phyloP scores from a whole-genome alignment of 1,140 invertebrate species.

The Arion vulgaris region DNA sequence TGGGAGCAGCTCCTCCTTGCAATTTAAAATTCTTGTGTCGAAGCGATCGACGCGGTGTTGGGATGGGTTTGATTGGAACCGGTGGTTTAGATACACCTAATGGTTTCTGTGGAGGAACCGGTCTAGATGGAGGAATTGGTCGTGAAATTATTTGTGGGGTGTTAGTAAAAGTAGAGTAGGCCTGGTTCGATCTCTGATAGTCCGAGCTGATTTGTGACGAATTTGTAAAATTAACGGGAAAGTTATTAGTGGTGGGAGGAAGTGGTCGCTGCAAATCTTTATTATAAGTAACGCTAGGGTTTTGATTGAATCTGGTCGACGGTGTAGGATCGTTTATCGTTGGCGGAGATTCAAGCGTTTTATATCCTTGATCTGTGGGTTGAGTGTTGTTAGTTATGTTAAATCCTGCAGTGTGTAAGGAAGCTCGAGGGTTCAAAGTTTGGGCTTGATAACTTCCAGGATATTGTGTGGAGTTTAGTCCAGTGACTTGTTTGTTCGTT shows the following conservation, averaged over 20 bases:
- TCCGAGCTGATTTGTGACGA: not conserved
- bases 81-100: not conserved
- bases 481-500: not conserved
- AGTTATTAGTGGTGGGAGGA: not conserved
- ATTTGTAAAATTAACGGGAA: not conserved
- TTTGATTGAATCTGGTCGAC: not conserved
- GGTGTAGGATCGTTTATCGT: not conserved
- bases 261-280: not conserved
- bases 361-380: not conserved
- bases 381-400: not conserved
- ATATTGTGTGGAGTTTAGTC: no score
- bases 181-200: not conserved
- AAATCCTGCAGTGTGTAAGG: not conserved
- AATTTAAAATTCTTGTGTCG: not conserved
- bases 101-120: slow-evolving; percentile 3
- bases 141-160: not conserved
- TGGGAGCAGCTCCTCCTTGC: not conserved
- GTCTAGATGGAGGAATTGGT: not conserved
- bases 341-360: not conserved
- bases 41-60: not conserved
- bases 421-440: not conserved
- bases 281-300: not conserved
- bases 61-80: not conserved
- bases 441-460: no score
- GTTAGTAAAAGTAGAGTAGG: not conserved